Evolutionary conservation across 1,140 invertebrate species (phyloP), one percentile per base, ranked within the genome.

Genomic region (Drosophila suzukii): DNA sequence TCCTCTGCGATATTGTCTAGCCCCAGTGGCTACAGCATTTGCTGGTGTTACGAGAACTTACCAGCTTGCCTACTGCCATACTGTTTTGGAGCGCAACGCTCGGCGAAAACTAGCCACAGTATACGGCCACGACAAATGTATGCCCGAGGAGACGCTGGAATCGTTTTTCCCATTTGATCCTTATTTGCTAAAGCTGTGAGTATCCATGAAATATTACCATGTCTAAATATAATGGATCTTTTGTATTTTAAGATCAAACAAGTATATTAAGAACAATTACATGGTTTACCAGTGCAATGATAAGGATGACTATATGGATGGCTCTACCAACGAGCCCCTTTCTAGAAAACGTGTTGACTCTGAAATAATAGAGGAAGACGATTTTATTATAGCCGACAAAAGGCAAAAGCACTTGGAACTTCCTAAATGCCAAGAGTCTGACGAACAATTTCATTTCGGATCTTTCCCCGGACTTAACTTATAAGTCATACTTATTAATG

Each of bases 51-150:
- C 97, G 1, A 94, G 96, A 76, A 95, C 95, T n/a, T 96, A 98
- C 92, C 98, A 98, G 91, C 93, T 99, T 47, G 97, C 96, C 5
- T 98, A 98, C 93, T 99, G 98, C 93, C 96, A 98, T 91, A 94
- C 97, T 1, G 94, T 98, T 47, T 96, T 99, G 39, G 97, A 98
- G 83, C 95, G 95, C 67, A 99, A 99, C 93, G 93, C 94, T 3
- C 93, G 97, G 41, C 94, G 94, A 15, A 94, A 94, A 27, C 86
- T 97, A 44, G 94, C 95, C 3, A 93, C 93, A 93, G n/a, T 93
- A 15, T 94, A 92, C 88, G 92, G 91, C 24, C 91, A 94, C 89
- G 88, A 93, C 20, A 93, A 92, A 17, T 58, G 85, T 0, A 92
- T 92, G 57, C 89, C 92, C 4, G 92, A 92, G 60, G 91, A 93